Evolutionary conservation across 53 echinoderm and acorn worm species (phyloP), one percentile per base, ranked within the genome.

Genomic region (Echinometra lucunter): DNA sequence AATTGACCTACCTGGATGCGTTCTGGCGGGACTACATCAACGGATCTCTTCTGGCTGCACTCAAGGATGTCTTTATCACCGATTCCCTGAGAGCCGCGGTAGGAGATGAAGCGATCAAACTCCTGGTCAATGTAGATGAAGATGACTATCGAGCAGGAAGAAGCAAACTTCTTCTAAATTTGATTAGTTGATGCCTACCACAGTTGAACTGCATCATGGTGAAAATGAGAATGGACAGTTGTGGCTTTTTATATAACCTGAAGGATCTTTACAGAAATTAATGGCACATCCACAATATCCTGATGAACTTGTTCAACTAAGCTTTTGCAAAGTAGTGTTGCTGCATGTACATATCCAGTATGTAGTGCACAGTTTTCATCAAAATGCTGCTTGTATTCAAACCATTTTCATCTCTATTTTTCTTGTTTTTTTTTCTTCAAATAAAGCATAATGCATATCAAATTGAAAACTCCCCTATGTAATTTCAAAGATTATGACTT

Each of bases 1-100:
- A 95, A n/a, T 57, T 95, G 44, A 95, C 95, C 12, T 95, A 95
- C 72, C 87, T 95, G 19, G 95, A 95, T 89, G 95, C 95, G 2
- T 95, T 95, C 60, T 95, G 95, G 95, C 93, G 95, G 10, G 95
- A 95, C 45, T 95, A 95, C 80, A 93, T 93, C 55, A 95, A 95
- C 37, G 95, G 95, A 17, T 88, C 95, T 18, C 78, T 95, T 37
- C 75, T 93, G 3, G 95, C 93, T 44, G 95, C 95, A 3, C 89
- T 95, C 11, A 95, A 95, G 27, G 93, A 93, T 57, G 95, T 95
- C 70, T 95, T 95, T 69, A 95, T 95, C 58, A 93, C 95, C 9
- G 95, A 95, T 55, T 93, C 95, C 1, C 67, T 95, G 15, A 66
- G 93, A 30, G 87, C 93, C 15, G 95, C 93, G 2, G 93, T 95